phyloP scores from a whole-genome alignment of 1,140 invertebrate species.

The Diorhabda sublineata region DNA sequence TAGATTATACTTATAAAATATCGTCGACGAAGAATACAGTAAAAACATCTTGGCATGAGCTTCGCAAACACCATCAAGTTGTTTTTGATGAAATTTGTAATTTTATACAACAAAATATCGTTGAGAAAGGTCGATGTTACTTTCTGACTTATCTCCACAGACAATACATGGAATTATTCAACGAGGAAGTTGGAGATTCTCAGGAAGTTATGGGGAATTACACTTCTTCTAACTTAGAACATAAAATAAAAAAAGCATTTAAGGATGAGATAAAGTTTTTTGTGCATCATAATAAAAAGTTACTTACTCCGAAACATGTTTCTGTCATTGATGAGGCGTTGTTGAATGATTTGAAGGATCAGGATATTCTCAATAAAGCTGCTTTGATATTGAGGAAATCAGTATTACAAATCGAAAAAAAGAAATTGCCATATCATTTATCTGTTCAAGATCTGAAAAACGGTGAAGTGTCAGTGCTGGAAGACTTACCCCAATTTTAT shows the following conservation, averaged over 20 bases:
- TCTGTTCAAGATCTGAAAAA: constrained; percentile 27
- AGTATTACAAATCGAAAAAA: constrained; percentile 23
- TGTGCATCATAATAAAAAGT: constrained; percentile 27
- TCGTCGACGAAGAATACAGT: constrained; percentile 18
- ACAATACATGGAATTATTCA: constrained; percentile 24
- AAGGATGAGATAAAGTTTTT: constrained; percentile 27
- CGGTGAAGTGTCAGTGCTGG: constrained; percentile 18
- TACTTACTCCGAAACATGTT: constrained; percentile 27
- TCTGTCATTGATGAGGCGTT: constrained; percentile 20
- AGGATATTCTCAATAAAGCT: constrained; percentile 33
- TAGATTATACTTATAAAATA: constrained; percentile 24
- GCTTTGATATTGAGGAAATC: constrained; percentile 34
- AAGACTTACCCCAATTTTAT: constrained; percentile 12
- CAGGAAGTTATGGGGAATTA: constrained; percentile 15
- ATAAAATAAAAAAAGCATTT: constrained; percentile 27
- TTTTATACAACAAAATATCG: constrained; percentile 31
- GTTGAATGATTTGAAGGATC: constrained; percentile 28
- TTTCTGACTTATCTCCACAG: constrained; percentile 28
- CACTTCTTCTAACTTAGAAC: constrained; percentile 27
- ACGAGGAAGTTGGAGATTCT: background rate
- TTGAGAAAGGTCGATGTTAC: constrained; percentile 31
- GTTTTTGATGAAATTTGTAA: constrained; percentile 32
- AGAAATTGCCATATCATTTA: constrained; percentile 23
- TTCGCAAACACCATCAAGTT: constrained; percentile 27
- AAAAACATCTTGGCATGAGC: constrained; percentile 26